These are phyloP conservation scores for Henicopernis longicauda DNA, from an alignment of 2,113 vertebrate genomes.

Conservation along the genomic window DNA sequence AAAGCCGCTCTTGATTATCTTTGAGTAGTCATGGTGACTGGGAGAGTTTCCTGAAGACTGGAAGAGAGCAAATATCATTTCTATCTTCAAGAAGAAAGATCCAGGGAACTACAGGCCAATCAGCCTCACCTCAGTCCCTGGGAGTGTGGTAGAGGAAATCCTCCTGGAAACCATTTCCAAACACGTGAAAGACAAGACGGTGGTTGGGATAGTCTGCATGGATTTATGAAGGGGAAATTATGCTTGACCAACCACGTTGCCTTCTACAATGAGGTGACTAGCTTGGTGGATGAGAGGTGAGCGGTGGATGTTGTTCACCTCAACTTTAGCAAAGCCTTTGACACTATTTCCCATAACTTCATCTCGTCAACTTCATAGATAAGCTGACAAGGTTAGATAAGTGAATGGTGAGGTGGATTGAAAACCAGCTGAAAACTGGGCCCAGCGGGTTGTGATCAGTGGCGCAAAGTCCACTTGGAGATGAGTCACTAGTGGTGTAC, in stretches of 20 bases:
- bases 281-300: background rate
- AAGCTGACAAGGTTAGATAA: background rate
- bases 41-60: background rate
- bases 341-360: background rate
- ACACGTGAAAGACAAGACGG: background rate
- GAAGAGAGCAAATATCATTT: background rate
- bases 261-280: background rate
- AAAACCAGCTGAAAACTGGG: background rate
- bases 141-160: background rate
- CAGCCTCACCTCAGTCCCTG: background rate
- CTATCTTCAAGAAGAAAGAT: background rate
- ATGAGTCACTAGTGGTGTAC: accelerated
- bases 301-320: background rate
- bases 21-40: background rate
- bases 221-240: background rate
- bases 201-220: background rate
- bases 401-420: background rate
- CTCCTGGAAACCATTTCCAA: background rate
- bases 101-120: background rate
- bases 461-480: background rate
- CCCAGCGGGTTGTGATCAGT: background rate
- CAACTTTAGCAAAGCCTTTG: background rate
- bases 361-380: background rate
- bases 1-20: background rate
- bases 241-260: background rate